These are phyloP conservation scores for Choreutis nemorana DNA, from an alignment of 2,888 invertebrate species.

Conservation along the genomic window DNA sequence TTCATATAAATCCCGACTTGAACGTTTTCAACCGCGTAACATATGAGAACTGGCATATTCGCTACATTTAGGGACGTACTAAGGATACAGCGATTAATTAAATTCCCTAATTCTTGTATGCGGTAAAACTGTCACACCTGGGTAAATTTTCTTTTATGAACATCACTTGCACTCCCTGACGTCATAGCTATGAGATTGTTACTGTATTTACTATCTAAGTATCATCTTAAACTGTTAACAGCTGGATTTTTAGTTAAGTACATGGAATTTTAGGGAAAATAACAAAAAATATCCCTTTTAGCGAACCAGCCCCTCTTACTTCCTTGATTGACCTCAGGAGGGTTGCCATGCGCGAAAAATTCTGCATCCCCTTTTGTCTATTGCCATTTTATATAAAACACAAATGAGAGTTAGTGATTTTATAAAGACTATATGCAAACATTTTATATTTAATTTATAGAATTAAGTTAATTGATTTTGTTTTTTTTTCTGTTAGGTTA, in stretches of 20 bases:
- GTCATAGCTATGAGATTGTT: slow-evolving; percentile 21
- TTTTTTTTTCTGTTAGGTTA: too few species aligned
- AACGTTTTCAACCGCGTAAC: too few species aligned
- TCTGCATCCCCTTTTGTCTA: too few species aligned
- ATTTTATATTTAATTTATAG: too few species aligned
- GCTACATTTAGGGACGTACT: too few species aligned
- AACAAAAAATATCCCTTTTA: slow-evolving; percentile 38
- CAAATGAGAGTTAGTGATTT: too few species aligned
- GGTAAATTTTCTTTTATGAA: slow-evolving; percentile 23
- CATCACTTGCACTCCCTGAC: slow-evolving; percentile 27
- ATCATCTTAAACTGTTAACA: slow-evolving; percentile 22
- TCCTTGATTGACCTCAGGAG: slow-evolving; percentile 43
- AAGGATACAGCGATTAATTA: too few species aligned
- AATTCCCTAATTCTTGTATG: too few species aligned
- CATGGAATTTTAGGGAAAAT: slow-evolving; percentile 33
- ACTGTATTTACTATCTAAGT: slow-evolving; percentile 27
- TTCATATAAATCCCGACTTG: slow-evolving; percentile 18
- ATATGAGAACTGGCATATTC: too few species aligned
- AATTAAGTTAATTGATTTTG: too few species aligned
- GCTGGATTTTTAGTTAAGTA: slow-evolving; percentile 27
- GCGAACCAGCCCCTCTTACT: slow-evolving; percentile 41
- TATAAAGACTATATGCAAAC: too few species aligned
- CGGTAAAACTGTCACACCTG: slow-evolving; percentile 49
- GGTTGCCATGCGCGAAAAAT: slow-evolving; percentile 28
- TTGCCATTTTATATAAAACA: too few species aligned